phyloP scores from a whole-genome alignment of 2,113 vertebrate genomes.

The Alligator mississippiensis region DNA sequence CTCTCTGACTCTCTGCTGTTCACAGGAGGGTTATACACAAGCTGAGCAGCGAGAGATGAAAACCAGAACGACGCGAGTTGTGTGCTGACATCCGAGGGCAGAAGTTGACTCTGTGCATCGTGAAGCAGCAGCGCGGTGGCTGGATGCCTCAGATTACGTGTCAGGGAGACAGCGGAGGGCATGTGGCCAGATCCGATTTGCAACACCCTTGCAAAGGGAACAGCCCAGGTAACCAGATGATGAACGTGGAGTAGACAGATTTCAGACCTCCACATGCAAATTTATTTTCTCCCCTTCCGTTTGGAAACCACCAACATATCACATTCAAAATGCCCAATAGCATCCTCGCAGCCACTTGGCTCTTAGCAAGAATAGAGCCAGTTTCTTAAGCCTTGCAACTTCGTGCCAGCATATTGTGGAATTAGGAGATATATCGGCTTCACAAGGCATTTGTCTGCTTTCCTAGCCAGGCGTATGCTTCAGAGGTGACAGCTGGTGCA shows the following conservation, averaged over 20 bases:
- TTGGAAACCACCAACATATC: background rate
- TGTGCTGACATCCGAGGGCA: background rate
- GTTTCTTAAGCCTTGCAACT: conserved; percentile 51
- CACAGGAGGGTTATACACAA: background rate
- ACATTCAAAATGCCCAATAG: conserved; percentile 46
- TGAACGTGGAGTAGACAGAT: conserved; percentile 27
- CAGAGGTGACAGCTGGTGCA: conserved; percentile 52
- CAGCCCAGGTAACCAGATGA: background rate
- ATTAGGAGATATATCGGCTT: conserved; percentile 37
- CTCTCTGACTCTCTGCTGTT: background rate
- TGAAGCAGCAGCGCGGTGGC: conserved; percentile 1
- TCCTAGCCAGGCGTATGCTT: conserved; percentile 11
- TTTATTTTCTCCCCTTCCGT: background rate
- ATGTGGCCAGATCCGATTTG: conserved; percentile 9
- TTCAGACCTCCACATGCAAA: conserved; percentile 19
- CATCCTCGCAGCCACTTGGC: conserved; percentile 32
- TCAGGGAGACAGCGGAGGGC: background rate
- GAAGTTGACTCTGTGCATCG: conserved; percentile 22
- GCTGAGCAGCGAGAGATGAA: background rate
- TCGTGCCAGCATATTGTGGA: conserved; percentile 48
- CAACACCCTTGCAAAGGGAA: conserved; percentile 15
- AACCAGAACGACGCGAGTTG: background rate
- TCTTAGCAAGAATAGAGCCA: conserved; percentile 42
- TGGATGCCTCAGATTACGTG: background rate
- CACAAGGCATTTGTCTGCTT: conserved; percentile 50